Evolutionary conservation across 2,797 vertebrate species (phyloP), one percentile per base, ranked within the genome.

Genomic region (Danio albolineatus): DNA sequence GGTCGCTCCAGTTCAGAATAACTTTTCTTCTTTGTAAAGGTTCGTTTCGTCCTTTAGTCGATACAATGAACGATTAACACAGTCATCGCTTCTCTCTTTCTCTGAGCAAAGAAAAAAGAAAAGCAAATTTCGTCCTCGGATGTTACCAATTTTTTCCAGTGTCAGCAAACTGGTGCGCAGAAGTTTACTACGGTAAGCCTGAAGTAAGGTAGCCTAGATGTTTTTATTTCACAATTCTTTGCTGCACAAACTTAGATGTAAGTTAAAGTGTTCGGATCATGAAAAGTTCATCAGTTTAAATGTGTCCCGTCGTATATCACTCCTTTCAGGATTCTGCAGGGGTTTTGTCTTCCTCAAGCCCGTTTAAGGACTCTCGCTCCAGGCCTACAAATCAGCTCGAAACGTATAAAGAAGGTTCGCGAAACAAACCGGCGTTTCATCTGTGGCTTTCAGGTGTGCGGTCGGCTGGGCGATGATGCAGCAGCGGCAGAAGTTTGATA

Each of bases 401-500:
- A 89, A 90, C 89, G 88, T 87, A 85, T 84, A 69, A 84, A 89
- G 14, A 89, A 82, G 86, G 73, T 16, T 49, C 76, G 59, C 78
- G 70, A 59, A 21, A 65, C 36, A n/a, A 36, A 8, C 57, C 41
- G 57, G 13, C 9, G n/a, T 76, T 53, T 41, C 67, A 12, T 46
- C 56, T 82, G 74, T 10, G 38, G 78, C 54, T 74, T 59, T 59
- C 16, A 17, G 4, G n/a, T 43, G 85, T 83, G 59, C 51, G 60
- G 73, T 41, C 78, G 60, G 83, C 75, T 75, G 82, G 85, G 28
- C 3, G 28, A 81, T 70, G 12, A 80, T 39, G 84, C 85, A 86
- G 79, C 73, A 81, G 82, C 87, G 74, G 86, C 83, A 80, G 84
- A 88, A 90, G 85, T 90, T 86, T 84, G 88, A 73, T 66, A 78